These are phyloP conservation scores for Drosophila oshimai DNA, from an alignment of 1,140 invertebrate species.

Conservation along the genomic window DNA sequence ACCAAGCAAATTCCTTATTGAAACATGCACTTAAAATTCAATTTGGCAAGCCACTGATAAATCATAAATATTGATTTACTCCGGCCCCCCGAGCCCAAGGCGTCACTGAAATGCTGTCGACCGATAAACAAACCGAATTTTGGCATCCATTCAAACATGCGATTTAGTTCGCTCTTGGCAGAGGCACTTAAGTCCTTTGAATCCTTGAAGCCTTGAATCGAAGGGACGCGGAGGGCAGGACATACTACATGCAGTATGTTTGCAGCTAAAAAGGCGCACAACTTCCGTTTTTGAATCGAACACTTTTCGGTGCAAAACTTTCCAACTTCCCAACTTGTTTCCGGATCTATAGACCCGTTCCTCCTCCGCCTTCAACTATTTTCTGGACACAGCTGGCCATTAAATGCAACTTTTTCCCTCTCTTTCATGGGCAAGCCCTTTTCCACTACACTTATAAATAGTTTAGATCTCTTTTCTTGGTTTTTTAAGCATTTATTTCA, in stretches of 20 bases:
- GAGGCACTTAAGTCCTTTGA: background rate
- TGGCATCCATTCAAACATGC: too few relatives aligned
- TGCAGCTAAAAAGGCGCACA: constrained; percentile 21
- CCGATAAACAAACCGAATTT: constrained; percentile 12
- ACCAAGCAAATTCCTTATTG: background rate
- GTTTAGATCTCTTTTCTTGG: too few relatives aligned
- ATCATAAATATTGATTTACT: constrained; percentile 1
- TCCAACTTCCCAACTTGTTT: constrained; percentile 31
- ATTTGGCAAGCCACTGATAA: constrained; percentile 10
- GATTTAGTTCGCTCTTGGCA: too few relatives aligned
- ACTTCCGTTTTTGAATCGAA: constrained; percentile 34
- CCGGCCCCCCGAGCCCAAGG: background rate
- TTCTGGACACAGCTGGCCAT: constrained; percentile 37
- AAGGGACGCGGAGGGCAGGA: background rate
- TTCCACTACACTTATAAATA: too few relatives aligned
- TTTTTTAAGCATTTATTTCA: too few relatives aligned
- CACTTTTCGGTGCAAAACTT: constrained; percentile 23
- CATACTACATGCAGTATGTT: too few relatives aligned
- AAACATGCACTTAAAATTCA: constrained; percentile 19
- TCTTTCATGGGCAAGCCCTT: too few relatives aligned
- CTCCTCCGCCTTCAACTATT: background rate
- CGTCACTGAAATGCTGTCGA: constrained; percentile 3
- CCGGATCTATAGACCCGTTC: background rate
- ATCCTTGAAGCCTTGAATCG: too few relatives aligned
- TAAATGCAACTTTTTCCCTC: constrained; percentile 14